Percentiles rank a stretch among this genome's conserved stretches.
These are phyloP conservation scores for Agonum fuliginosum DNA, from an alignment of 2,888 invertebrate species.

Conservation along the genomic window DNA sequence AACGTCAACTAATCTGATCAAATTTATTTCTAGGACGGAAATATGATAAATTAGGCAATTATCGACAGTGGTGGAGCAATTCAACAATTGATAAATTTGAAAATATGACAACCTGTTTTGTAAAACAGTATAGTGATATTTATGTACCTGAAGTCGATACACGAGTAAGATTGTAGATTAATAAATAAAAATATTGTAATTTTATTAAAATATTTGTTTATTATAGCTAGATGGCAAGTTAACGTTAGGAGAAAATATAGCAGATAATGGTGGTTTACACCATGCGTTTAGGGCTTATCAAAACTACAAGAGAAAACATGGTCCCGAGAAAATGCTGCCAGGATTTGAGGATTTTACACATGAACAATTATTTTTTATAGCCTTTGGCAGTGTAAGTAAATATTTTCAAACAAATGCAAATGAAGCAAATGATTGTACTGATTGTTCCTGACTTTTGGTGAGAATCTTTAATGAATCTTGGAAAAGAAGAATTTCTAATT, in stretches of 20 bases:
- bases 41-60: constrained; percentile 89
- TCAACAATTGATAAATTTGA: constrained; percentile 84
- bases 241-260: constrained; percentile 88
- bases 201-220: not conserved
- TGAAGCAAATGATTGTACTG: too few species aligned
- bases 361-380: constrained; percentile 87
- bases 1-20: not conserved
- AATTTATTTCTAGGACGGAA: constrained; percentile 78
- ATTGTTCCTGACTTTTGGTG: not conserved
- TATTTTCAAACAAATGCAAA: too few species aligned
- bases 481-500: too few species aligned
- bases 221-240: constrained; percentile 83
- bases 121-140: constrained; percentile 86
- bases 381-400: constrained; percentile 85
- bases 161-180: constrained; percentile 74
- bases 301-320: constrained; percentile 75
- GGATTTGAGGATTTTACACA: constrained; percentile 83
- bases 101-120: constrained; percentile 87
- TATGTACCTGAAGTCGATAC: constrained; percentile 79
- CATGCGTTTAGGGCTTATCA: constrained; percentile 83
- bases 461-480: not conserved
- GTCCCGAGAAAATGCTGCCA: constrained; percentile 80
- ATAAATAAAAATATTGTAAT: not conserved
- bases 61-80: constrained; percentile 93
- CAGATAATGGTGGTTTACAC: constrained; percentile 87